phyloP scores from a whole-genome alignment of 2,888 invertebrate genomes.

The Rotaria sp. region DNA sequence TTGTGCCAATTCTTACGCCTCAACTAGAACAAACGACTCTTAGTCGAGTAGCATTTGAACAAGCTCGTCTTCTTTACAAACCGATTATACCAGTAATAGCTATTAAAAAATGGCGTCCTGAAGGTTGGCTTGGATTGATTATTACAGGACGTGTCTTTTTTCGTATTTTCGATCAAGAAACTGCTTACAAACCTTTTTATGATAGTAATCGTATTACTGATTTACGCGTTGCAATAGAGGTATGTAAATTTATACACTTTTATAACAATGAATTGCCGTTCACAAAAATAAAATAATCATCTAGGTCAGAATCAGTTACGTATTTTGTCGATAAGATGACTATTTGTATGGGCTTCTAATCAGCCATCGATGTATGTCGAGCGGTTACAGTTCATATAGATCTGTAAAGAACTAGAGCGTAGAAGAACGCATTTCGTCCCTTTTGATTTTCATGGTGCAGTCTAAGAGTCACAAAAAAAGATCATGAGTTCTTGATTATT shows the following conservation, averaged over 20 bases:
- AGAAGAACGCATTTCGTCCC: no score
- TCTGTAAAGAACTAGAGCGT: no score
- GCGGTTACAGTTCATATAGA: no score
- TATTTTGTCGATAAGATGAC: no score
- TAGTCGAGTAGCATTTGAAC: slow-evolving; percentile 15
- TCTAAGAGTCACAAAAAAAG: no score
- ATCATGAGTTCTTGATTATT: no score
- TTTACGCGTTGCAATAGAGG: neutral
- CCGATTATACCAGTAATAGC: slow-evolving; percentile 26
- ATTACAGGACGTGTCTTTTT: slow-evolving; percentile 37
- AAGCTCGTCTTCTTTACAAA: slow-evolving; percentile 3
- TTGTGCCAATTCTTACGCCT: neutral
- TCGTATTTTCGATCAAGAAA: slow-evolving; percentile 22
- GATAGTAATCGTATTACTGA: slow-evolving; percentile 17
- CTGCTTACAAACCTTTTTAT: slow-evolving; percentile 29
- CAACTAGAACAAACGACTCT: neutral
- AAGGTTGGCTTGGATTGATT: slow-evolving; percentile 39
- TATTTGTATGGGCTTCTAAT: no score
- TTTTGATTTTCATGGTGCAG: no score
- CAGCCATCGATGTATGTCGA: no score
- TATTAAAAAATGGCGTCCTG: slow-evolving; percentile 17
- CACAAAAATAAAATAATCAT: no score
- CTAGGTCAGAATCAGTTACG: no score
- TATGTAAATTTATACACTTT: neutral
- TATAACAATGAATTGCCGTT: no score